These are phyloP conservation scores for Aptenodytes patagonicus DNA, from an alignment of 2,113 vertebrate genomes.

Conservation along the genomic window DNA sequence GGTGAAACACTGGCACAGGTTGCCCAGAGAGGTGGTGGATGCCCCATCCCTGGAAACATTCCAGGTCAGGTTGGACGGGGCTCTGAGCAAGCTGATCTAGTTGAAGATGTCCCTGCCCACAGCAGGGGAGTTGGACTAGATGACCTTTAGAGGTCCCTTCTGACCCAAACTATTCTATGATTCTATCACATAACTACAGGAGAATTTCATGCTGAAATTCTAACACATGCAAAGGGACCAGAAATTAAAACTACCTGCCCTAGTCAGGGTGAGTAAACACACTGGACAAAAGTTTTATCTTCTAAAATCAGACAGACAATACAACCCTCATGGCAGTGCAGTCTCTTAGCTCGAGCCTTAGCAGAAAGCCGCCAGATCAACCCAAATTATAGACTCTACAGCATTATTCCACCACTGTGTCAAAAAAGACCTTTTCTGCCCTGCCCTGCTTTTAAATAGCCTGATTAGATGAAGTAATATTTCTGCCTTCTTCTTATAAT, in stretches of 20 bases:
- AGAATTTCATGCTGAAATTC: not conserved
- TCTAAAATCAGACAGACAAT: conserved; percentile 55
- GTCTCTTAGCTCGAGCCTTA: conserved; percentile 9
- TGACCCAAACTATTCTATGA: not conserved
- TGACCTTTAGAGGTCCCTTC: not conserved
- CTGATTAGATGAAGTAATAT: not conserved
- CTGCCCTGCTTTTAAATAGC: conserved; percentile 44
- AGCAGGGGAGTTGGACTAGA: fast-evolving
- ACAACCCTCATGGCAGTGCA: not conserved
- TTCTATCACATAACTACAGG: not conserved
- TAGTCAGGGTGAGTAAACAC: conserved; percentile 16
- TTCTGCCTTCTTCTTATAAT: not conserved
- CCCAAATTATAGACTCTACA: conserved; percentile 28
- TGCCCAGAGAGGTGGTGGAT: not conserved
- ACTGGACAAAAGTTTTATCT: not conserved
- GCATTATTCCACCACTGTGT: conserved; percentile 50
- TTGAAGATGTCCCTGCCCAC: no score
- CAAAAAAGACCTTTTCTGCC: conserved; percentile 23
- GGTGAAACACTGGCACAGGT: not conserved
- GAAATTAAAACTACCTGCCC: conserved; percentile 20
- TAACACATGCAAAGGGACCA: not conserved
- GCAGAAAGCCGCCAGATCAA: conserved; percentile 13
- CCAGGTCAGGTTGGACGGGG: not conserved
- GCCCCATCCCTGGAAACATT: not conserved
- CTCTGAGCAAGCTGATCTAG: not conserved